Conservation (phyloP, 2,888 invertebrate genomes). For the Atrina japonica region DNA sequence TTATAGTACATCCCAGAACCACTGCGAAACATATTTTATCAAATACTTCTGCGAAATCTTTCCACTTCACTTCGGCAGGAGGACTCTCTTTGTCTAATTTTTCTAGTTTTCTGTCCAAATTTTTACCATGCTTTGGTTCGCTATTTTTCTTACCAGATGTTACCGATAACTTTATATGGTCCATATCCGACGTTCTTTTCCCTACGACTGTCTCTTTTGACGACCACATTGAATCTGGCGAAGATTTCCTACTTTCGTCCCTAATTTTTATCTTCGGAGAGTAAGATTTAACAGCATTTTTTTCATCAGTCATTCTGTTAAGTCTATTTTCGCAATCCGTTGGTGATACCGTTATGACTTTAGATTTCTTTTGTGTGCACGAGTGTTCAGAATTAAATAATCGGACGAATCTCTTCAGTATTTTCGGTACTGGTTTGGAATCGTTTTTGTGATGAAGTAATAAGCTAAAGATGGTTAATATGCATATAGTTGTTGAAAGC, state of each 20-base stretch:
- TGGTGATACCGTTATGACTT: too few species aligned
- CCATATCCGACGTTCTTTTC: too few species aligned
- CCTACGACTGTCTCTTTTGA: too few species aligned
- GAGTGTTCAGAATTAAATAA: not conserved
- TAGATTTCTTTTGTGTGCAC: not conserved
- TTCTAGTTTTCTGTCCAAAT: too few species aligned
- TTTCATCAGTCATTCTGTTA: too few species aligned
- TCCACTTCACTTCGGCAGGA: slow-evolving; percentile 1
- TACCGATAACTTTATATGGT: too few species aligned
- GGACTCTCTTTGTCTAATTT: too few species aligned
- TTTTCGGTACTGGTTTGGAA: not conserved
- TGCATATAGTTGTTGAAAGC: slow-evolving; percentile 13
- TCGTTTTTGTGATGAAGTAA: slow-evolving; percentile 18
- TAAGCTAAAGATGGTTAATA: slow-evolving; percentile 12
- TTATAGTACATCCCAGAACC: not conserved
- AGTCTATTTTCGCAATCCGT: too few species aligned
- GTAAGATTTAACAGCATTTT: not conserved
- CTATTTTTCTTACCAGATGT: too few species aligned
- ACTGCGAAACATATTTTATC: not conserved
- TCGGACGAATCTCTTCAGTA: not conserved
- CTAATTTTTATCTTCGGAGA: not conserved
- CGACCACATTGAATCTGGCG: too few species aligned
- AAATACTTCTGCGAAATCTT: slow-evolving; percentile 8
- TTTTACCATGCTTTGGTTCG: too few species aligned
- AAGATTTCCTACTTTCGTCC: not conserved